Evolutionary conservation across 2,113 vertebrate species (phyloP).

Genomic region (Harpagus bidentatus): DNA sequence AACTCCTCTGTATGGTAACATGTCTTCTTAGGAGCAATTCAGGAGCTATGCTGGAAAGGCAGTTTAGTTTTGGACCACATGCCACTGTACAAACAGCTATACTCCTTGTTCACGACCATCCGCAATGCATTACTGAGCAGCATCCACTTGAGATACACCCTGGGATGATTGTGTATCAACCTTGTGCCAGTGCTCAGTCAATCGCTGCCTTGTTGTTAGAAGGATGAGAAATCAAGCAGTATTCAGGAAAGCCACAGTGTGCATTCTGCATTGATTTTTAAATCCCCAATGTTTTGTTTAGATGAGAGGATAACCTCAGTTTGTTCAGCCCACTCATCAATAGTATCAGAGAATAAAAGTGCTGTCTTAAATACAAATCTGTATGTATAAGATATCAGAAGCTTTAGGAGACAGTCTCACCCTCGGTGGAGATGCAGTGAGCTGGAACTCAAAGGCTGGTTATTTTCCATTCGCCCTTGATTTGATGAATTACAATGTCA

Average conservation of each 20-base stretch:
- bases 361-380: slow-evolving; percentile 16
- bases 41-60: neutral
- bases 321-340: neutral
- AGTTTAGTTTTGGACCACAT: neutral
- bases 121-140: neutral
- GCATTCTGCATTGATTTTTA: neutral
- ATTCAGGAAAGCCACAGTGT: neutral
- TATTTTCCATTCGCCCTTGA: slow-evolving; percentile 38
- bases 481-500: slow-evolving; percentile 47
- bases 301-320: neutral
- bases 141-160: neutral
- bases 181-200: neutral
- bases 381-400: neutral
- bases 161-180: neutral
- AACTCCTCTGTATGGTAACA: neutral
- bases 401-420: neutral
- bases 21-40: neutral
- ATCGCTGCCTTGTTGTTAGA: neutral
- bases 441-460: neutral
- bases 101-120: neutral
- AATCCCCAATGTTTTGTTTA: neutral
- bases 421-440: neutral
- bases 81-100: neutral
- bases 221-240: neutral
- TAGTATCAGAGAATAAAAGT: neutral